Base-by-base conservation (phyloP, 1,140 invertebrate species). In the Zaprionus davidi region DNA sequence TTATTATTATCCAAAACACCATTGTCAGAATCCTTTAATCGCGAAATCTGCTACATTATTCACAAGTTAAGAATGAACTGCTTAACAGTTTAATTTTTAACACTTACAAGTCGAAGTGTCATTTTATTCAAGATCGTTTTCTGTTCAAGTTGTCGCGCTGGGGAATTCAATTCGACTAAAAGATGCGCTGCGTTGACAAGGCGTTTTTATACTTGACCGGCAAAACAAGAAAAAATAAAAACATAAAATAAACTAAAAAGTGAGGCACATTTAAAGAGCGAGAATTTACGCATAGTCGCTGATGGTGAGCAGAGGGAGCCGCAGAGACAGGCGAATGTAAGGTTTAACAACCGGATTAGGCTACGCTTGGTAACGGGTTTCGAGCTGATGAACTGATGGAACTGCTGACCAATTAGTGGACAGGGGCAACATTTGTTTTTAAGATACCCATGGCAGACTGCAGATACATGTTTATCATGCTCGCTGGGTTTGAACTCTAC, bases 291-390 rank as follows among this genome's bases (percentile, higher is more conserved):
- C 71, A 70, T 15, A 75, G 63, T 53, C 26, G 71, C 44, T 22
- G 12, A 62, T 17, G 26, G 22, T 17, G 20, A 17, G 12, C 0
- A 31, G 26, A 4, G 26, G 12, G 5, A 3, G 63, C n/a, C 49
- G 24, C 38, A 66, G 22, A 22, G 22, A 15, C 67, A 28, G 57
- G 41, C 22, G 58, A 76, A 79, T 90, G 85, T 88, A 90, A 81
- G 75, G 85, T 90, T 90, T 90, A 85, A 90, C 82, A 90, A 90
- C 85, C 85, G 85, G 85, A 90, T 90, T 90, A 90, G 63, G 78
- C 59, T 41, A 66, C 63, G 72, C 38, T 36, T 59, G 13, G 34
- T 69, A 81, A 79, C 76, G 64, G 69, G 80, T 72, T 59, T 78
- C 67, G 17, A 46, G 36, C 20, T 76, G 82, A 64, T 60, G 68